A percentile compares a stretch with the other conserved stretches of the same genome.
These are phyloP conservation scores for Kradibia gibbosae DNA, from an alignment of 1,140 invertebrate genomes.

Conservation along the genomic window DNA sequence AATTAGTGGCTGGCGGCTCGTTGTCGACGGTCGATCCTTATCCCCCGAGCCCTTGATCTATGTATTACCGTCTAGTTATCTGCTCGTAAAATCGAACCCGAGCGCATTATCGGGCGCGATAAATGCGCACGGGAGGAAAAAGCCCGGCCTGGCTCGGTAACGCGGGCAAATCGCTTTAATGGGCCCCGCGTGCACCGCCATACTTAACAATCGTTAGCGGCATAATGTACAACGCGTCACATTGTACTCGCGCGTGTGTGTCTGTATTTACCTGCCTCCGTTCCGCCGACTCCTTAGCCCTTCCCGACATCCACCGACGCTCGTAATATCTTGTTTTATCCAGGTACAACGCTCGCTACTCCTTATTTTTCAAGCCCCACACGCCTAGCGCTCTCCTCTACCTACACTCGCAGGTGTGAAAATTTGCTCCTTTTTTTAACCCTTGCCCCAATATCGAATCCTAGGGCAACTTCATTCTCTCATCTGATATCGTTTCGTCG, in stretches of 20 bases:
- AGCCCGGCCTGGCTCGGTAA: conserved; percentile 43
- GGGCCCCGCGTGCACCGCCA: background rate
- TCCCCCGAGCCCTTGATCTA: background rate
- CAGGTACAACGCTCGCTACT: background rate
- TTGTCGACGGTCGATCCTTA: conserved; percentile 32
- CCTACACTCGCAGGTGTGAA: background rate
- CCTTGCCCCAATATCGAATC: background rate
- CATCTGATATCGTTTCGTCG: too few relatives aligned
- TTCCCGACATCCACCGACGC: background rate
- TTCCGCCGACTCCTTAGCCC: background rate
- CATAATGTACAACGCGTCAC: background rate
- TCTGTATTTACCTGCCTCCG: too few relatives aligned
- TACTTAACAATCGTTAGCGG: conserved; percentile 26
- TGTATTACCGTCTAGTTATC: background rate
- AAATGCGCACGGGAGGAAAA: conserved; percentile 49
- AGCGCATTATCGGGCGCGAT: conserved; percentile 28
- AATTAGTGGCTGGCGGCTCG: conserved; percentile 27
- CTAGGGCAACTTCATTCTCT: too few relatives aligned
- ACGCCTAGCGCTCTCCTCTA: background rate
- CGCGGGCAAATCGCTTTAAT: conserved; percentile 14
- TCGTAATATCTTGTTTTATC: conserved; percentile 38
- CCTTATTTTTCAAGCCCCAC: conserved; percentile 18
- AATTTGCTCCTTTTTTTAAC: background rate
- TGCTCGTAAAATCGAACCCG: conserved; percentile 11
- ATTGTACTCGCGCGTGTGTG: background rate